A percentile compares a stretch with the other conserved stretches of the same genome.
phyloP scores from a whole-genome alignment of 2,113 vertebrate genomes.

The Ptyas mucosa region DNA sequence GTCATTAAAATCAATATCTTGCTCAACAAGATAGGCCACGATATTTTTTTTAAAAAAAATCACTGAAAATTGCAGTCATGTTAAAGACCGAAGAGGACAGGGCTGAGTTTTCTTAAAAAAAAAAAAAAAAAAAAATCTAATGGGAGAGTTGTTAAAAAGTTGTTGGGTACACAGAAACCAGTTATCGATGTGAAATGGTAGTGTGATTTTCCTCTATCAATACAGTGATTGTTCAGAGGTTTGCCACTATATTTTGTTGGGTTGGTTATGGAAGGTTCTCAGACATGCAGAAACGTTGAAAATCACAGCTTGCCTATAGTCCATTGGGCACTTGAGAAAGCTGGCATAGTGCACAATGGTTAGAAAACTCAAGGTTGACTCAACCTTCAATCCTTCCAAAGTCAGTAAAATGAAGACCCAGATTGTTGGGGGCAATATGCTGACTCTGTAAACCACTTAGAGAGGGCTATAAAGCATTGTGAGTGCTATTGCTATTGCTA shows the following conservation, averaged over 20 bases:
- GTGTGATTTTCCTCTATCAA: not conserved
- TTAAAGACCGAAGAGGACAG: not conserved
- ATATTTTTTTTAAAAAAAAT: not conserved
- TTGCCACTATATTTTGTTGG: not conserved
- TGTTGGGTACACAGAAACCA: not conserved
- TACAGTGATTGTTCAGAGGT: not conserved
- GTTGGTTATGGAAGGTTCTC: not conserved
- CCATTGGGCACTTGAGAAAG: not conserved
- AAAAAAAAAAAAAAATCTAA: not conserved
- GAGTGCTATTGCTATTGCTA: not conserved
- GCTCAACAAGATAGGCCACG: not conserved
- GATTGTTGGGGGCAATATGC: not conserved
- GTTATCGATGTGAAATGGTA: not conserved
- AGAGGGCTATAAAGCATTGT: not conserved
- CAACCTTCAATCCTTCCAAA: not conserved
- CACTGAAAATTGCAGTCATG: not conserved
- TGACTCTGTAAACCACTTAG: not conserved
- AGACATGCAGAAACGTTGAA: not conserved
- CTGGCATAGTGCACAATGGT: not conserved
- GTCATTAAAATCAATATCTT: not conserved
- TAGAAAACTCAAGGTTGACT: not conserved
- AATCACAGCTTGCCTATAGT: not conserved
- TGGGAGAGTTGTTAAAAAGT: not conserved
- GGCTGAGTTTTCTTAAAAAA: not conserved
- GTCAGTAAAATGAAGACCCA: not conserved